Evolutionary conservation across 2,888 invertebrate genomes (phyloP).

Genomic region (Brachypalpus laphriformis): DNA sequence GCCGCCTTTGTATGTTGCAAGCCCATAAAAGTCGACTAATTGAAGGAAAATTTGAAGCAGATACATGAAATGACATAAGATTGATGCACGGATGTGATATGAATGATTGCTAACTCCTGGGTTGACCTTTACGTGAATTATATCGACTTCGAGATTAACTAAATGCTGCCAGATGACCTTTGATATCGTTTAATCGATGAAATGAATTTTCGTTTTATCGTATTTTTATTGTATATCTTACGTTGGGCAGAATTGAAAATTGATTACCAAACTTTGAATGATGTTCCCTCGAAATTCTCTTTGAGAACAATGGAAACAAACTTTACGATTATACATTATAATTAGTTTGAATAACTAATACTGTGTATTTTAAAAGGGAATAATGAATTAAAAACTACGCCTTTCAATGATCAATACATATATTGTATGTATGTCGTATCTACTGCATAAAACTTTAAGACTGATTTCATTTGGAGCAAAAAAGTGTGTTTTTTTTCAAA

Average conservation of each 20-base stretch:
- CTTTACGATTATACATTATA: background rate
- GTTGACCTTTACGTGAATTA: slow-evolving; percentile 13
- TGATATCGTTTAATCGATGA: background rate
- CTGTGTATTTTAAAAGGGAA: too few species aligned
- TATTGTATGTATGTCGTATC: too few species aligned
- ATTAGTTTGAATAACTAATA: too few species aligned
- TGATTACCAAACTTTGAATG: background rate
- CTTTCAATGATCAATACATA: too few species aligned
- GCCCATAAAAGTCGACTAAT: too few species aligned
- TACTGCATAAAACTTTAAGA: too few species aligned
- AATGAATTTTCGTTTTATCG: background rate
- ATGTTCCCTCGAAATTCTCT: background rate
- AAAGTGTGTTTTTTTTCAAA: too few species aligned
- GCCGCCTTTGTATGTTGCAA: too few species aligned
- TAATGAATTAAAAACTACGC: too few species aligned
- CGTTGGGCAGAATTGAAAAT: background rate
- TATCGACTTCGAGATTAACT: background rate
- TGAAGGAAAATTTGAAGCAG: background rate
- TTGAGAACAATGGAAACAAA: background rate
- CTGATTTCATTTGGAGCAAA: too few species aligned
- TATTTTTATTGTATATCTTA: background rate
- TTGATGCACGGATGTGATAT: slow-evolving; percentile 26
- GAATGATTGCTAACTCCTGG: background rate
- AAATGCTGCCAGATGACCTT: slow-evolving; percentile 8
- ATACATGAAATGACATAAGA: slow-evolving; percentile 9